A percentile compares a stretch with the other conserved stretches of the same genome.
Evolutionary conservation across 2,113 vertebrate genomes (phyloP).

Genomic region (Numida meleagris): DNA sequence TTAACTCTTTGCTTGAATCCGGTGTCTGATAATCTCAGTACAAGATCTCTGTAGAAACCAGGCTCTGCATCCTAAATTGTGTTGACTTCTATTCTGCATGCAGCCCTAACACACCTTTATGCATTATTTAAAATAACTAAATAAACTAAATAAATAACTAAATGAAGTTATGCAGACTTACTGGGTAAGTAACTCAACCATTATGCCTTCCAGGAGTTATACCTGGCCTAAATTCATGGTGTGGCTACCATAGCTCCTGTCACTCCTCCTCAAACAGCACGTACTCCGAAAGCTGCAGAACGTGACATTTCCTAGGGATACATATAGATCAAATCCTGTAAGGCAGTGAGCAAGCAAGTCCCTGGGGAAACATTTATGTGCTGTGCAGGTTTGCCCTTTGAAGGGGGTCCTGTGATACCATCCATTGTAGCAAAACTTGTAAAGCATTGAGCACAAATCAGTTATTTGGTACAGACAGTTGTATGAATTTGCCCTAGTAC

Average conservation of each 20-base stretch:
- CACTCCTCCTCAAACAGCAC: fast-evolving
- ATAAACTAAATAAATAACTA: neutral
- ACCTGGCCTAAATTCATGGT: fast-evolving
- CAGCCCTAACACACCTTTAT: neutral
- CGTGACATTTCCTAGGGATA: neutral
- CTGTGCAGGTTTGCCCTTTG: neutral
- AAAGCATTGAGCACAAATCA: neutral
- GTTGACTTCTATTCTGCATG: neutral
- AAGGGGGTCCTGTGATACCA: neutral
- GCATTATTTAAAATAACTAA: neutral
- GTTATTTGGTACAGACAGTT: neutral
- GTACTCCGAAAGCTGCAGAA: neutral
- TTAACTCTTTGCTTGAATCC: slow-evolving; percentile 46
- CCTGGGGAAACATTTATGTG: too few relatives aligned
- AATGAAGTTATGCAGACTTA: neutral
- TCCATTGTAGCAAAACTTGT: neutral
- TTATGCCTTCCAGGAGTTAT: neutral
- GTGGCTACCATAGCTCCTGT: fast-evolving
- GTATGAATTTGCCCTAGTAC: neutral
- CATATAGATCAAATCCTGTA: neutral
- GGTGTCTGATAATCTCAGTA: neutral
- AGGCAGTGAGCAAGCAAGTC: neutral
- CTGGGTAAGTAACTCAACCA: neutral
- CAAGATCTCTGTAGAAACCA: neutral
- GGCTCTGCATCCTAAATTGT: neutral